Conservation (phyloP, 30 jellyfish, hydroid and myxozoan species). For the Catostylus mosaicus region DNA sequence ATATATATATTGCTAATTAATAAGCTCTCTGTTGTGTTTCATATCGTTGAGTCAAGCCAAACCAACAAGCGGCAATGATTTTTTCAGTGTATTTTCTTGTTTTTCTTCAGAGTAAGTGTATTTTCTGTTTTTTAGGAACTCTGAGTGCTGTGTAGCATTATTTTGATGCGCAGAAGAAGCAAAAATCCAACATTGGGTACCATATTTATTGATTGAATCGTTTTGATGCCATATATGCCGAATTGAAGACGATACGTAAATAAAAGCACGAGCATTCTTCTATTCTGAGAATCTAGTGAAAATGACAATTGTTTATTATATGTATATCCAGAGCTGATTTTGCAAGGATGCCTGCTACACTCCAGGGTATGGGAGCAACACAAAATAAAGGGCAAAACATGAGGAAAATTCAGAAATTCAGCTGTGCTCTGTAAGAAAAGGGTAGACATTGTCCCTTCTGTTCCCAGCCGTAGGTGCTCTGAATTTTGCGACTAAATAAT, state of each 20-base stretch:
- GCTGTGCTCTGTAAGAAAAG: too few species aligned
- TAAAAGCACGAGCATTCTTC: too few species aligned
- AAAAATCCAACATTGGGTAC: too few species aligned
- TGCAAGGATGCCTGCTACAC: too few species aligned
- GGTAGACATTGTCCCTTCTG: too few species aligned
- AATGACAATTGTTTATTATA: not conserved
- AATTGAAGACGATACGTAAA: not conserved
- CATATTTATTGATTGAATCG: not conserved
- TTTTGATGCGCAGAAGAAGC: not conserved
- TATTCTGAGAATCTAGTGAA: not conserved
- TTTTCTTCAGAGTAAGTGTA: not conserved
- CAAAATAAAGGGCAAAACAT: too few species aligned
- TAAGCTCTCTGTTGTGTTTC: not conserved
- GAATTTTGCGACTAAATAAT: too few species aligned
- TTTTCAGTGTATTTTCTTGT: not conserved
- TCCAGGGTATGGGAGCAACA: too few species aligned
- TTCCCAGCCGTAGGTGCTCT: too few species aligned
- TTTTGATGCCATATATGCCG: not conserved
- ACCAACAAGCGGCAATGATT: not conserved
- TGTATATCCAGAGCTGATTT: too few species aligned
- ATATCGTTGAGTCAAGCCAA: not conserved
- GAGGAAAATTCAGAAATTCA: too few species aligned
- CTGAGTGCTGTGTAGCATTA: not conserved
- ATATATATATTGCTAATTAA: not conserved
- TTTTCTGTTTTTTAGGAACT: not conserved